These are phyloP conservation scores for Paelopatides confundens DNA, from an alignment of 53 echinoderm and acorn worm genomes.

Conservation along the genomic window DNA sequence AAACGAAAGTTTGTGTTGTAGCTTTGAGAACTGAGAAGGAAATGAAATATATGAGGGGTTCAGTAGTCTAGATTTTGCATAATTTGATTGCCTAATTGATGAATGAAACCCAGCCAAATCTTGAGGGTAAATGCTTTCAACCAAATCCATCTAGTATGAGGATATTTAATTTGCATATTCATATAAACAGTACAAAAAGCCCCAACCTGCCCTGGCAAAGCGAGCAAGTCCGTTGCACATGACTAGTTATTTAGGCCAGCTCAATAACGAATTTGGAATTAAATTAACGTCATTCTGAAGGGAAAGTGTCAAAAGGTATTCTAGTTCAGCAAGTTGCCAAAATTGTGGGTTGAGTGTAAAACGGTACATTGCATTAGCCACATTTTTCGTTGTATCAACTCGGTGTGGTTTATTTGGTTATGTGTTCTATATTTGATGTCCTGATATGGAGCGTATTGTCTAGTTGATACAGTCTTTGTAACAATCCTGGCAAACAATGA, in stretches of 20 bases:
- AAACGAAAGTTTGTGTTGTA: too few species aligned
- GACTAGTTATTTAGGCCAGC: constrained; percentile 37
- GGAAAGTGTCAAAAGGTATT: constrained; percentile 39
- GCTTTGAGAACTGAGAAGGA: too few species aligned
- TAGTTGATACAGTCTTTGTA: too few species aligned
- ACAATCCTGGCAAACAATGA: too few species aligned
- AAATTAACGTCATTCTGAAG: constrained; percentile 11
- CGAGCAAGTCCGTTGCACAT: constrained; percentile 18
- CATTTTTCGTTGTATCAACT: too few species aligned
- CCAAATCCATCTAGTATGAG: neutral
- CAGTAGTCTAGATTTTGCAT: too few species aligned
- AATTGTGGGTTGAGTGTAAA: neutral
- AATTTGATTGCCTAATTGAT: neutral
- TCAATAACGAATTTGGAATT: constrained; percentile 29
- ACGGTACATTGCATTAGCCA: neutral
- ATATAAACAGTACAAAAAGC: constrained; percentile 12
- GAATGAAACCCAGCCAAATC: neutral
- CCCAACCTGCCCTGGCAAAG: neutral
- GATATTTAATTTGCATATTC: constrained; percentile 27
- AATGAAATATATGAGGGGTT: too few species aligned
- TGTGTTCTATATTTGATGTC: too few species aligned
- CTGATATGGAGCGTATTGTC: too few species aligned
- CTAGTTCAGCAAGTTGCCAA: constrained; percentile 33
- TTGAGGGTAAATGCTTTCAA: constrained; percentile 32
- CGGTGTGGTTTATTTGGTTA: too few species aligned